Percentiles rank a stretch among this genome's conserved stretches.
Evolutionary conservation across 2,888 invertebrate genomes (phyloP).

Genomic region (Alviniconcha strummeri): DNA sequence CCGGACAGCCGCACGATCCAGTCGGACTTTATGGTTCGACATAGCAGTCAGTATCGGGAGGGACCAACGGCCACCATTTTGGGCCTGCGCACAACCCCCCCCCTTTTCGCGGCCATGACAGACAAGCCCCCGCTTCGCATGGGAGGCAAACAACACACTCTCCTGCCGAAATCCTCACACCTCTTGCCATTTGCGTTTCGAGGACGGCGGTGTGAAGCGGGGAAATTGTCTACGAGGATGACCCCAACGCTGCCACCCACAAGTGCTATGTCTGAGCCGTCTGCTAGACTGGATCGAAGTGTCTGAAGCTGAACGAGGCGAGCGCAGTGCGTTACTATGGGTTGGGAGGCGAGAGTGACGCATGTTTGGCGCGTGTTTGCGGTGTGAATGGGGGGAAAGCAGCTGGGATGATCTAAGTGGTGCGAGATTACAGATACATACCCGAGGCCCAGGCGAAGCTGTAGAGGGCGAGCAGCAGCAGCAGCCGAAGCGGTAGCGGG

Average conservation of each 20-base stretch:
- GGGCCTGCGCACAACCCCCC: constrained; percentile 20
- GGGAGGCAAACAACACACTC: constrained; percentile 1
- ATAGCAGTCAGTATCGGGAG: background rate
- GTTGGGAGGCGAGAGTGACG: background rate
- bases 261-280: background rate
- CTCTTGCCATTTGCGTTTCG: too few species aligned
- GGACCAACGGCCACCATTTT: constrained; percentile 21
- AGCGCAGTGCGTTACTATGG: background rate
- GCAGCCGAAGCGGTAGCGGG: constrained; percentile 17
- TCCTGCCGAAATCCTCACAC: constrained; percentile 11
- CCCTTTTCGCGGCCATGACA: constrained; percentile 3
- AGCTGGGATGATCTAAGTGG: background rate
- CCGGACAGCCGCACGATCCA: too few species aligned
- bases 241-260: background rate
- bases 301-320: background rate
- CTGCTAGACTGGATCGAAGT: constrained; percentile 6
- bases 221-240: constrained; percentile 8
- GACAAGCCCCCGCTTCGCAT: background rate
- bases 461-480: constrained; percentile 16
- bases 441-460: constrained; percentile 20
- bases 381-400: background rate
- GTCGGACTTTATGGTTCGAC: too few species aligned
- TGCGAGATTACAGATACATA: background rate
- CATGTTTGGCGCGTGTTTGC: background rate
- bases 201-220: background rate